These are phyloP conservation scores for Motacilla alba DNA, from an alignment of 2,113 vertebrate species.

Conservation along the genomic window DNA sequence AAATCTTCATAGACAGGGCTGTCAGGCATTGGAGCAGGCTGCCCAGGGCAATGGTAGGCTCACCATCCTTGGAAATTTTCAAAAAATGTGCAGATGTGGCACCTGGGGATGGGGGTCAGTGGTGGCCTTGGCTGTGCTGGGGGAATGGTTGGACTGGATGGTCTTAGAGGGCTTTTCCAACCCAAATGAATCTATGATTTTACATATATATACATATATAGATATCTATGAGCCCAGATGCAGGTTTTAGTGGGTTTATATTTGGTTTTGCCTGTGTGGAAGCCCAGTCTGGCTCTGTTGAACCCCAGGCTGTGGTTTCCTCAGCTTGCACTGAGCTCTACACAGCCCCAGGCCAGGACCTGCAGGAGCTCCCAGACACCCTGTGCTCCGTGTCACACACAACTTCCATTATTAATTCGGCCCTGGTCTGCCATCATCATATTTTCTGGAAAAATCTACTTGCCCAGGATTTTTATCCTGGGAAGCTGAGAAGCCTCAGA, in stretches of 20 bases:
- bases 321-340: neutral
- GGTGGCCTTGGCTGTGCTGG: neutral
- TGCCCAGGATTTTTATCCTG: too few relatives aligned
- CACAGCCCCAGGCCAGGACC: neutral
- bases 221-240: neutral
- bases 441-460: too few relatives aligned
- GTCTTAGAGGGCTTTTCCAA: neutral
- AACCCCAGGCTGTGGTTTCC: neutral
- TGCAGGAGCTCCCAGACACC: neutral
- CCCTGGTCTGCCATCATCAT: too few relatives aligned
- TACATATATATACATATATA: neutral
- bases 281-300: neutral
- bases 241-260: accelerated
- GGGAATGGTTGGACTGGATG: neutral
- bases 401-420: neutral
- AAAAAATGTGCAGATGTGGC: neutral
- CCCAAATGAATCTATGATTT: neutral
- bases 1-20: neutral
- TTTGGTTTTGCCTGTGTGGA: neutral
- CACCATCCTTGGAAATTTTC: neutral
- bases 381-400: neutral
- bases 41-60: neutral
- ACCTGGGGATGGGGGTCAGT: accelerated
- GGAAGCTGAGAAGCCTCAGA: too few relatives aligned
- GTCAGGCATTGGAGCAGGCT: too few relatives aligned